phyloP scores from a whole-genome alignment of 2,797 vertebrate species.

The Halcyon chelicuti region DNA sequence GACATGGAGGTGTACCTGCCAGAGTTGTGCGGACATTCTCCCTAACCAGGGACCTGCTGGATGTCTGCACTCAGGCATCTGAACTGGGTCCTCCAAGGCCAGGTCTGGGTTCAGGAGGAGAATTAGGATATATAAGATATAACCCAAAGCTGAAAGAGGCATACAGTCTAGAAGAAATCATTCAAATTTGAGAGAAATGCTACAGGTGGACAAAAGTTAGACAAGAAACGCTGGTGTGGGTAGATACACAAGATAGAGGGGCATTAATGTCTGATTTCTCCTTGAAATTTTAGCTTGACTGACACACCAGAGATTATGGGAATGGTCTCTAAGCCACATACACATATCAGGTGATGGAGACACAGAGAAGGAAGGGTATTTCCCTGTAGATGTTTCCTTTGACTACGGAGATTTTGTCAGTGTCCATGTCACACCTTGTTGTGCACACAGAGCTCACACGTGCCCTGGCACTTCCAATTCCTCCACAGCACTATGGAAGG shows the following conservation, averaged over 20 bases:
- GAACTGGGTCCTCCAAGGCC: neutral
- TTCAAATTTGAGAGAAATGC: neutral
- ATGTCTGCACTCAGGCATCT: neutral
- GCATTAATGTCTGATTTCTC: neutral
- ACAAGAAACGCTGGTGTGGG: neutral
- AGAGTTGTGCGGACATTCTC: neutral
- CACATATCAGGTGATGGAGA: fast-evolving
- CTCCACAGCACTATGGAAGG: neutral
- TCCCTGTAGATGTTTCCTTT: neutral
- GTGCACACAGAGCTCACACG: neutral
- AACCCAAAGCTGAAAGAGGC: neutral
- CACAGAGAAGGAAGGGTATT: neutral
- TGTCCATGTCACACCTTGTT: neutral
- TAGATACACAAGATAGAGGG: fast-evolving
- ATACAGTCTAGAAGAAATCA: neutral
- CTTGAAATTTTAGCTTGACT: neutral
- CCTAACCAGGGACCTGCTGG: neutral
- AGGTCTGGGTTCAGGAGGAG: neutral
- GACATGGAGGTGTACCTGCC: neutral
- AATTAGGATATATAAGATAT: neutral
- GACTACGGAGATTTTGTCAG: neutral
- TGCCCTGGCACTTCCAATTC: neutral
- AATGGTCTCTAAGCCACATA: neutral
- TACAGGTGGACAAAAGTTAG: neutral
- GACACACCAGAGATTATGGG: neutral